Evolutionary conservation across 1,140 invertebrate genomes (phyloP).

Genomic region (Caligus rogercresseyi): DNA sequence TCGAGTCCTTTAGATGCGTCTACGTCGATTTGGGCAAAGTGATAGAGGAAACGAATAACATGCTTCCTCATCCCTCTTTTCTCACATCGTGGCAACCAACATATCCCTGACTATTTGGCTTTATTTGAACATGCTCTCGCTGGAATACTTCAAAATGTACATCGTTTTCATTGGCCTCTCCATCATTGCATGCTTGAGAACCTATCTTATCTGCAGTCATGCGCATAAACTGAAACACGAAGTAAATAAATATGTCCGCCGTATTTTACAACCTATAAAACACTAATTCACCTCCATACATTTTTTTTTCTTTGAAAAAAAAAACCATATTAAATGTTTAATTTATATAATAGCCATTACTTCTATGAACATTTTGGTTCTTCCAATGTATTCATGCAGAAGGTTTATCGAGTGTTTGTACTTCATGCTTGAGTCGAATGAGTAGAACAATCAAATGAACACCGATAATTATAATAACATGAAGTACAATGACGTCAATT

Average conservation of each 20-base stretch:
- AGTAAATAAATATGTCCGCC: neutral
- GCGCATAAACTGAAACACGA: neutral
- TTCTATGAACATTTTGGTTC: no score
- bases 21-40: neutral
- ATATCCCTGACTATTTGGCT: neutral
- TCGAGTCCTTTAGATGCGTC: neutral
- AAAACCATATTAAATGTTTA: no score
- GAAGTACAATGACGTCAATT: no score
- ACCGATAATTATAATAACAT: no score
- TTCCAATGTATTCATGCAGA: no score
- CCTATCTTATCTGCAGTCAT: neutral
- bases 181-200: neutral
- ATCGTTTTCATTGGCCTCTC: neutral
- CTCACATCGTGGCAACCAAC: neutral
- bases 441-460: no score
- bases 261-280: neutral
- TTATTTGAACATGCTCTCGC: neutral
- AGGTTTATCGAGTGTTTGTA: no score
- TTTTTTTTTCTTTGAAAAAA: no score
- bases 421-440: no score
- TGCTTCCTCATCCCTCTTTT: neutral
- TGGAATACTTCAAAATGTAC: neutral
- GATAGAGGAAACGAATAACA: neutral
- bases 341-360: no score
- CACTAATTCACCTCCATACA: no score